These are phyloP conservation scores for Diaperis boleti DNA, from an alignment of 2,888 invertebrate species.

Conservation along the genomic window DNA sequence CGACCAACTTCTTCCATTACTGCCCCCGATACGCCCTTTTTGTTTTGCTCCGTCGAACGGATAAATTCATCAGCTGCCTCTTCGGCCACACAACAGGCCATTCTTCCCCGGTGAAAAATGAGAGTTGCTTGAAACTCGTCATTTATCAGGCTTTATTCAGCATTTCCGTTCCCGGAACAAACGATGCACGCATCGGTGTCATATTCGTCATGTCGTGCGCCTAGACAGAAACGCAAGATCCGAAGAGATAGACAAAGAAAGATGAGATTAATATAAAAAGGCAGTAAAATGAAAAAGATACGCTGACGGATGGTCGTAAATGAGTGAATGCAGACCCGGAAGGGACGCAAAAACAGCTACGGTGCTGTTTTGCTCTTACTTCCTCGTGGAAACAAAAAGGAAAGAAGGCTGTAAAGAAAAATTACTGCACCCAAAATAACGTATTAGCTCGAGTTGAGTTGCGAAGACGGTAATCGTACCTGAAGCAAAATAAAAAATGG, in stretches of 20 bases:
- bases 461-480: too few relatives aligned
- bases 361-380: background rate
- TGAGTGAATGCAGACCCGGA: too few relatives aligned
- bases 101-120: slow-evolving; percentile 25
- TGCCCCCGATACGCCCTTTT: background rate
- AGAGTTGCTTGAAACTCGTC: slow-evolving; percentile 16
- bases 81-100: slow-evolving; percentile 8
- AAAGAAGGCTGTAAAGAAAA: background rate
- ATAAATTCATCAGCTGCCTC: slow-evolving; percentile 32
- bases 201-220: too few relatives aligned
- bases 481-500: too few relatives aligned
- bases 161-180: slow-evolving; percentile 20
- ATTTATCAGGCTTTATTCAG: slow-evolving; percentile 38
- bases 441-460: too few relatives aligned
- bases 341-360: too few relatives aligned
- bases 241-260: too few relatives aligned
- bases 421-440: too few relatives aligned
- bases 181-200: slow-evolving; percentile 1
- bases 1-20: slow-evolving; percentile 6
- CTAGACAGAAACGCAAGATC: too few relatives aligned
- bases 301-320: too few relatives aligned
- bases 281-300: too few relatives aligned
- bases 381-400: background rate
- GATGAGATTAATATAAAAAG: too few relatives aligned
- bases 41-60: slow-evolving; percentile 20